Evolutionary conservation across 1,140 invertebrate genomes (phyloP).

Genomic region (Leptonema lineaticorne): DNA sequence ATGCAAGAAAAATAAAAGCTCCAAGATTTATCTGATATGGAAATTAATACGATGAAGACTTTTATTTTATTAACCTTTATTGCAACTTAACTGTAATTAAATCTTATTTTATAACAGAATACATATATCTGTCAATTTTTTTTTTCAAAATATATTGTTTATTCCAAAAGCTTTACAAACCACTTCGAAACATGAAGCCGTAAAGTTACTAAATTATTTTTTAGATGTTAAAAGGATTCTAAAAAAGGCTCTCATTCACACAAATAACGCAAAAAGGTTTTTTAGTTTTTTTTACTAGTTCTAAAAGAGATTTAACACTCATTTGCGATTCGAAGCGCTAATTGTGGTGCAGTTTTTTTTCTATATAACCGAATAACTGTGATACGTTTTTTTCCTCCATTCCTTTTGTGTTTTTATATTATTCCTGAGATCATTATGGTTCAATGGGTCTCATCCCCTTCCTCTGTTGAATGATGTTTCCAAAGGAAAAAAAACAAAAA

Average conservation of each 20-base stretch:
- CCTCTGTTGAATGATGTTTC: constrained; percentile 37
- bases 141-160: too few relatives aligned
- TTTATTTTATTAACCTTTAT: constrained; percentile 4
- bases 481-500: constrained; percentile 29
- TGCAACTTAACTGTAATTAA: constrained; percentile 9
- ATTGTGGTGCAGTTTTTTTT: constrained; percentile 1
- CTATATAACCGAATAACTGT: not conserved
- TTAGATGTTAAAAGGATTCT: too few relatives aligned
- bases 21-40: constrained; percentile 9
- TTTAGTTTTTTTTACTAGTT: too few relatives aligned
- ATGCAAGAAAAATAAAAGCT: not conserved
- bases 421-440: constrained; percentile 35
- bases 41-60: constrained; percentile 5
- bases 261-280: not conserved
- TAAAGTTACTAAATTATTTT: too few relatives aligned
- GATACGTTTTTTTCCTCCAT: constrained; percentile 2
- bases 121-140: too few relatives aligned
- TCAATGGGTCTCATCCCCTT: constrained; percentile 40
- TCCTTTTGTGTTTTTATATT: too few relatives aligned
- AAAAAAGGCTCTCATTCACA: not conserved
- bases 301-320: not conserved
- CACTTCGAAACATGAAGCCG: not conserved
- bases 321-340: constrained; percentile 10
- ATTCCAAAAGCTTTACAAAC: too few relatives aligned
- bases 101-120: too few relatives aligned